Conservation (phyloP, 1,140 invertebrate genomes). For the Drosophila kepulauana region DNA sequence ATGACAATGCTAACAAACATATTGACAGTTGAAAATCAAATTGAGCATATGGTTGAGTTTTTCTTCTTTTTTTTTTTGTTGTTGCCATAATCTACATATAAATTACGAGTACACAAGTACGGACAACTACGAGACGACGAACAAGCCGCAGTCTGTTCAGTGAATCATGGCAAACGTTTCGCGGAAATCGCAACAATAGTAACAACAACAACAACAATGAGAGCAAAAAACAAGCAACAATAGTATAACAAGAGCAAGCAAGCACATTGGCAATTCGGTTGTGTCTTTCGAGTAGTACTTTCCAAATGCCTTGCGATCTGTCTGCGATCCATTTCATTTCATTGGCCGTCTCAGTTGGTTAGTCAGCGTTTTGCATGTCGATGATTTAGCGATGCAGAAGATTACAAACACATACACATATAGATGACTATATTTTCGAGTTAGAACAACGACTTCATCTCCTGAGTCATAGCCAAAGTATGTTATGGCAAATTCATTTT, state of each 20-base stretch:
- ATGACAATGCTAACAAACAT: constrained; percentile 49
- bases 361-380: constrained; percentile 61
- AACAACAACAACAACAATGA: constrained; percentile 47
- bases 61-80: no score
- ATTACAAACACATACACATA: constrained; percentile 6
- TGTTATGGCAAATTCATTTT: not conserved
- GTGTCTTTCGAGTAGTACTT: constrained; percentile 50
- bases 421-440: constrained; percentile 4
- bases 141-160: constrained; percentile 62
- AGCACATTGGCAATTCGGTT: constrained; percentile 28
- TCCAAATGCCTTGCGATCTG: constrained; percentile 55
- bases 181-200: constrained; percentile 66
- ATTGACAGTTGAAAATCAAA: constrained; percentile 80
- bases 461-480: constrained; percentile 19
- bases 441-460: constrained; percentile 47
- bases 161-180: constrained; percentile 77
- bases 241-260: constrained; percentile 21
- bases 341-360: constrained; percentile 58
- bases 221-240: constrained; percentile 11
- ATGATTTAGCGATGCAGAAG: constrained; percentile 47
- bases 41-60: constrained; percentile 51
- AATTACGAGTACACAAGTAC: constrained; percentile 57
- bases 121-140: constrained; percentile 15
- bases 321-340: constrained; percentile 60
- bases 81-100: constrained; percentile 68